These are phyloP conservation scores for Corella eumyota DNA, from an alignment of 23 tunicate species.

Conservation along the genomic window DNA sequence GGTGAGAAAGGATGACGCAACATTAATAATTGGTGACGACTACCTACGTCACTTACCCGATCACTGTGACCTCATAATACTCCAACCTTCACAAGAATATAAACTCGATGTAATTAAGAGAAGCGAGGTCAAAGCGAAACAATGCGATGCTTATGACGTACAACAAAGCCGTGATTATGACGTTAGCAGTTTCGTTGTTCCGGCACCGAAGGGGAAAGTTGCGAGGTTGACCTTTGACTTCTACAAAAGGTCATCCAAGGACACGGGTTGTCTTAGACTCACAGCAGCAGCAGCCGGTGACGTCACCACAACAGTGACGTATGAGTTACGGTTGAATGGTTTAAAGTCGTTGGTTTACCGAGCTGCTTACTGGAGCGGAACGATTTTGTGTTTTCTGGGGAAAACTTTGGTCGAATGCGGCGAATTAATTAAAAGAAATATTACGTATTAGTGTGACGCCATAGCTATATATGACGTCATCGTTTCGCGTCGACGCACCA, in stretches of 20 bases:
- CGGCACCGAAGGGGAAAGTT: too few relatives aligned
- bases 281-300: slow-evolving; percentile 23
- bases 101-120: background rate
- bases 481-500: too few relatives aligned
- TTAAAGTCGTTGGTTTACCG: background rate
- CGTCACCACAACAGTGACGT: slow-evolving; percentile 15
- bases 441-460: too few relatives aligned
- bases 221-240: slow-evolving; percentile 18
- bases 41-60: slow-evolving; percentile 11
- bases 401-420: slow-evolving; percentile 7
- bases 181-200: too few relatives aligned
- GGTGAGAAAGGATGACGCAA: slow-evolving; percentile 8
- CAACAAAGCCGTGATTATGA: background rate
- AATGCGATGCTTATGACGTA: background rate
- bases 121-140: too few relatives aligned
- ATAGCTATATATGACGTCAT: too few relatives aligned
- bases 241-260: background rate
- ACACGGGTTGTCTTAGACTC: slow-evolving; percentile 14
- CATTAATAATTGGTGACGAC: slow-evolving; percentile 27
- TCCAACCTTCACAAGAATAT: slow-evolving; percentile 19
- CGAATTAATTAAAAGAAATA: slow-evolving; percentile 4
- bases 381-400: slow-evolving; percentile 2
- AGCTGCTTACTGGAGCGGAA: slow-evolving; percentile 9
- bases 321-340: slow-evolving; percentile 15
- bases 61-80: slow-evolving; percentile 14